These are phyloP conservation scores for Anthoscopus minutus DNA, from an alignment of 2,113 vertebrate genomes.

Conservation along the genomic window DNA sequence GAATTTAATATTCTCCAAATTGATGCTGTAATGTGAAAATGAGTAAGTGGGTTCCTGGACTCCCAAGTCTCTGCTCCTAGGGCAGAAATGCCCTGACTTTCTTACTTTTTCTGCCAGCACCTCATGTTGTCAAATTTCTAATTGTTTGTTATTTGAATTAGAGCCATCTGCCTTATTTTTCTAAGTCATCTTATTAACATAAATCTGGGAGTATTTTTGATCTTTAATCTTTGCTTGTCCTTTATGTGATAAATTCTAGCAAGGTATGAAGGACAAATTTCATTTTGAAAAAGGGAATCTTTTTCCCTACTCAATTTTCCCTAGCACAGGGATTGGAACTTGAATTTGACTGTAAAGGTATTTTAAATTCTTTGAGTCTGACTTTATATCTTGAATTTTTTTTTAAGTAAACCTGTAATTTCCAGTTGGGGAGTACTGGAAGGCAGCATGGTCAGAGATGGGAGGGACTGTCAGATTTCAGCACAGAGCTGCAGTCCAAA, in stretches of 20 bases:
- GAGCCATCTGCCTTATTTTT: background rate
- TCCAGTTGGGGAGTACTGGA: background rate
- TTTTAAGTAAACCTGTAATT: background rate
- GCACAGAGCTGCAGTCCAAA: background rate
- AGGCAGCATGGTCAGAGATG: background rate
- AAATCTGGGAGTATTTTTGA: background rate
- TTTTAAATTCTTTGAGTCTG: background rate
- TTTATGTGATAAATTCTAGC: background rate
- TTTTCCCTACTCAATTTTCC: background rate
- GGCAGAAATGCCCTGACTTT: background rate
- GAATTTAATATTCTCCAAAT: background rate
- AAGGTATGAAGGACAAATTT: background rate
- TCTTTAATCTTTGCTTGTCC: background rate
- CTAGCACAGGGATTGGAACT: background rate
- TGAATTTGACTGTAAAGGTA: background rate
- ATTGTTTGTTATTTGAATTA: background rate
- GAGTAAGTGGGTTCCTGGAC: background rate
- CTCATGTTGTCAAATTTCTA: background rate
- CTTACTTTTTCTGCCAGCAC: background rate
- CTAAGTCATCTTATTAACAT: background rate
- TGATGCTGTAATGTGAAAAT: background rate
- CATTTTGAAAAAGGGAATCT: background rate
- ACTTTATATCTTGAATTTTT: background rate
- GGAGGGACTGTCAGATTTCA: background rate
- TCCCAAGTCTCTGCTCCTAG: background rate